phyloP scores from a whole-genome alignment of 1,140 invertebrate species.

The Cotesia glomerata region DNA sequence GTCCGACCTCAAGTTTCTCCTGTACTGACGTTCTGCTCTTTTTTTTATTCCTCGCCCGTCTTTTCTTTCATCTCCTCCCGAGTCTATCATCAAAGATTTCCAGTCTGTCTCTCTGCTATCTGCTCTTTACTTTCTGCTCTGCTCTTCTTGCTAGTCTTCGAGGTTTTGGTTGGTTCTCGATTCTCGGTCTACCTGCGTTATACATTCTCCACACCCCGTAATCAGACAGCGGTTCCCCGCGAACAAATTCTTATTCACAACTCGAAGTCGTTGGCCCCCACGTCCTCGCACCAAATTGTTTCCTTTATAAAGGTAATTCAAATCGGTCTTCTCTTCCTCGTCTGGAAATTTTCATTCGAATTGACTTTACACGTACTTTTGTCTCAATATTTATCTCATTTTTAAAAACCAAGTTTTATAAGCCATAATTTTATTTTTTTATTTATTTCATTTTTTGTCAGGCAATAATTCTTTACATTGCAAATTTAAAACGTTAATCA shows the following conservation, averaged over 20 bases:
- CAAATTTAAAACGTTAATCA: too few species aligned
- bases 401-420: too few species aligned
- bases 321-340: background rate
- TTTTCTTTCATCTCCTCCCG: background rate
- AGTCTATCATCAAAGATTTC: slow-evolving; percentile 2
- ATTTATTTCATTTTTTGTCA: too few species aligned
- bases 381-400: too few species aligned
- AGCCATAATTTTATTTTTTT: too few species aligned
- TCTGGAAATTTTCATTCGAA: too few species aligned
- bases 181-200: too few species aligned
- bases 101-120: background rate
- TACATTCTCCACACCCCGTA: background rate
- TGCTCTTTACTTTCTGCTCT: background rate
- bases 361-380: too few species aligned
- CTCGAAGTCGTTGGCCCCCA: slow-evolving; percentile 4
- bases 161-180: background rate
- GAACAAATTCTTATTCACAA: slow-evolving; percentile 1
- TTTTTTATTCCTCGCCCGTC: background rate
- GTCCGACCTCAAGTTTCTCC: slow-evolving; percentile 5
- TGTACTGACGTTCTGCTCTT: background rate
- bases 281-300: background rate
- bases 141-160: background rate
- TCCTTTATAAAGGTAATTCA: slow-evolving; percentile 1
- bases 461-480: too few species aligned
- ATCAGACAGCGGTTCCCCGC: slow-evolving; percentile 6